Conservation (phyloP, 1,140 invertebrate species). For the Ceratosolen solmsi region DNA sequence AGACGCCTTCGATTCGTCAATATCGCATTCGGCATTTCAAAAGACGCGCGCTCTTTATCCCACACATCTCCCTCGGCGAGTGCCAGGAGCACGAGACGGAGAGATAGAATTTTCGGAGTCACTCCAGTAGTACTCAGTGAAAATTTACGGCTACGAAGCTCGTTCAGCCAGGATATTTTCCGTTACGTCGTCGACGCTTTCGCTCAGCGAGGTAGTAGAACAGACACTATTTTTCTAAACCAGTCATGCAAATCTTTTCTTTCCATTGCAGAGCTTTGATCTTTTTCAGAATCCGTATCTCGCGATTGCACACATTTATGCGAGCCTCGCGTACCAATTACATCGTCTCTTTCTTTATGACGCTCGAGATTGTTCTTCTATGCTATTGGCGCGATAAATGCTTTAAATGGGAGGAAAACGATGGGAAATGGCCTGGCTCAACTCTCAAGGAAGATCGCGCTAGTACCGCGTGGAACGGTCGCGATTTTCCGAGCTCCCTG, state of each 20-base stretch:
- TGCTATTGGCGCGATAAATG: no score
- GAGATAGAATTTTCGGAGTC: not conserved
- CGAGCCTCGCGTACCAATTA: not conserved
- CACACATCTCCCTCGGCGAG: not conserved
- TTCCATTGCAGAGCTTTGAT: not conserved
- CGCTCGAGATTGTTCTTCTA: no score
- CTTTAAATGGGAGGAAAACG: no score
- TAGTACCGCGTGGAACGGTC: not conserved
- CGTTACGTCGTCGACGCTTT: not conserved
- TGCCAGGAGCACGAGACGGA: not conserved
- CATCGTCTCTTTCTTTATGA: no score
- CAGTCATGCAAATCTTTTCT: not conserved
- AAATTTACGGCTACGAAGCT: not conserved
- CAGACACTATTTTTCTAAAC: not conserved
- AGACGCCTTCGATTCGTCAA: slow-evolving; percentile 3
- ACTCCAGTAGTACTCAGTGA: not conserved
- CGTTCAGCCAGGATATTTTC: not conserved
- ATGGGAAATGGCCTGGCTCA: no score
- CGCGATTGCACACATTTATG: not conserved
- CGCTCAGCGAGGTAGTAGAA: not conserved
- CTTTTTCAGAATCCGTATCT: not conserved
- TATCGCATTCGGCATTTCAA: slow-evolving; percentile 42
- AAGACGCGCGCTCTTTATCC: slow-evolving; percentile 22
- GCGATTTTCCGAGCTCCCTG: not conserved
- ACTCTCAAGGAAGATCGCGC: no score